A percentile compares a stretch with the other conserved stretches of the same genome.
Evolutionary conservation across 2,888 invertebrate genomes (phyloP).

Genomic region (Beris chalybata): DNA sequence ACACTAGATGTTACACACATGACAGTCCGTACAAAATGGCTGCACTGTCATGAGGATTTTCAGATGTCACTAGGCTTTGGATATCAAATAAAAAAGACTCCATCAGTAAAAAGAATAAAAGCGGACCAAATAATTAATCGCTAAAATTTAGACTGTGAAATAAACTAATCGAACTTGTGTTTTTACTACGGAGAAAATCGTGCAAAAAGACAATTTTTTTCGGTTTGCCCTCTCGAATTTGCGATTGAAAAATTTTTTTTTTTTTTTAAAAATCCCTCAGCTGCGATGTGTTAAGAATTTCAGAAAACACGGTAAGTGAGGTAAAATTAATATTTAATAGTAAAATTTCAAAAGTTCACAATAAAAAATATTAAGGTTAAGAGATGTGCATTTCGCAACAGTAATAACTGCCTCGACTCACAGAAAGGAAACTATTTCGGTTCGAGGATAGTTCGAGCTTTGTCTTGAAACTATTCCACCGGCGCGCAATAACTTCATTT

Average conservation of each 20-base stretch:
- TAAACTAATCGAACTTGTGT: conserved; percentile 17
- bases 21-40: conserved; percentile 44
- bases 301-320: conserved; percentile 23
- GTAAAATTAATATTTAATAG: conserved; percentile 2
- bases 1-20: conserved; percentile 34
- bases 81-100: conserved; percentile 16
- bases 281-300: conserved; percentile 8
- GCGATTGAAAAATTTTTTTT: conserved; percentile 11
- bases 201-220: conserved; percentile 8
- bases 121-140: conserved; percentile 23
- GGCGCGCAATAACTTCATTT: no score
- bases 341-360: no score
- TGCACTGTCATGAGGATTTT: conserved; percentile 41
- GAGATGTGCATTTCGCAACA: no score
- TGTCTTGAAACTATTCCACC: no score
- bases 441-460: no score
- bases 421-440: no score
- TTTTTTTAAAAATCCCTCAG: conserved; percentile 21
- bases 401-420: no score
- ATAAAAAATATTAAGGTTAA: no score
- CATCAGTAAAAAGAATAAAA: conserved; percentile 6
- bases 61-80: conserved; percentile 38
- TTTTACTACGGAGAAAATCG: conserved; percentile 21
- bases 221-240: background rate
- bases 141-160: conserved; percentile 7